A percentile compares a stretch with the other conserved stretches of the same genome.
phyloP scores from a whole-genome alignment of 2,888 invertebrate genomes.

The Papilio gigon region DNA sequence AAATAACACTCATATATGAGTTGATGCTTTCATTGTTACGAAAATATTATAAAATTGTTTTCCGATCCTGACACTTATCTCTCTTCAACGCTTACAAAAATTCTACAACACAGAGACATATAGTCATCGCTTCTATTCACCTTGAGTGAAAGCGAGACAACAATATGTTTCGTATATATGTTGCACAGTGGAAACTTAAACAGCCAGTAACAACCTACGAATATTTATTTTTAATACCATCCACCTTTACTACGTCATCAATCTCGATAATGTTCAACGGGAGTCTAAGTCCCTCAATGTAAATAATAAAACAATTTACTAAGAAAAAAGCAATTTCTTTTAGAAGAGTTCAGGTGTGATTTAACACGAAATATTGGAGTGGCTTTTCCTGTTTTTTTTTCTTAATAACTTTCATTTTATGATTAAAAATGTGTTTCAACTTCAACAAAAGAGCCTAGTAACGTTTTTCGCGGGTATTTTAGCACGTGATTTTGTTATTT shows the following conservation, averaged over 20 bases:
- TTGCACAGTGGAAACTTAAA: background rate
- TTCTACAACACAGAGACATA: too few species aligned
- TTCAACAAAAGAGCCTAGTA: too few species aligned
- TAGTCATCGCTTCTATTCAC: background rate
- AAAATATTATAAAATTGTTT: background rate
- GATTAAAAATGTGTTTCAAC: background rate
- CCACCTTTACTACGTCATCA: background rate
- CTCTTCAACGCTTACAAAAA: too few species aligned
- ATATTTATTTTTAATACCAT: constrained; percentile 11
- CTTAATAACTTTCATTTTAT: background rate
- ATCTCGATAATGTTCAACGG: constrained; percentile 1
- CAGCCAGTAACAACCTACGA: background rate
- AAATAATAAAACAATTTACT: constrained; percentile 22
- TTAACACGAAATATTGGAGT: constrained; percentile 5
- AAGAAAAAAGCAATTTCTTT: constrained; percentile 14
- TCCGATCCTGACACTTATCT: background rate
- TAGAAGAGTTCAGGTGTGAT: constrained; percentile 10
- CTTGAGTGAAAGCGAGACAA: background rate
- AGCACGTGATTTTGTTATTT: too few species aligned
- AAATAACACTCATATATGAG: background rate
- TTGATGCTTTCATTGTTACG: background rate
- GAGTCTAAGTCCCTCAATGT: constrained; percentile 5
- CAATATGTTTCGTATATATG: background rate
- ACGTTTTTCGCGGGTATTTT: too few species aligned
- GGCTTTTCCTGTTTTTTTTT: constrained; percentile 12